Percentiles rank a stretch among this genome's conserved stretches.
Evolutionary conservation across 2,888 invertebrate genomes (phyloP).

Genomic region (Nephrocerus scutellatus): DNA sequence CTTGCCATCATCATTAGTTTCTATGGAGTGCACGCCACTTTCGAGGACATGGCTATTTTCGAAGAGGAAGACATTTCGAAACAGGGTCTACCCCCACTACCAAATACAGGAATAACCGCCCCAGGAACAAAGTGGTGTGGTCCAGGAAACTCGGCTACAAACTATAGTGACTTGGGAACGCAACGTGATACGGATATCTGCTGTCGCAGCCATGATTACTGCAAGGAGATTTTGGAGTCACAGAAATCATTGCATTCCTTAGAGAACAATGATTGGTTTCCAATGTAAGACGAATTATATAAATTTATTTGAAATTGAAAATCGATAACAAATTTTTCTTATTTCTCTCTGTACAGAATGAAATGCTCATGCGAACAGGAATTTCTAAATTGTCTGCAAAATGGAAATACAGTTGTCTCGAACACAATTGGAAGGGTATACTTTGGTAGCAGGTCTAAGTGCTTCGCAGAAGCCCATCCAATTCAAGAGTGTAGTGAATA

Average conservation of each 20-base stretch:
- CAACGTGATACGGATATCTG: constrained; percentile 60
- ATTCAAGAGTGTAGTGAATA: constrained; percentile 35
- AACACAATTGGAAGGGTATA: constrained; percentile 41
- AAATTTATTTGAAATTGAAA: background rate
- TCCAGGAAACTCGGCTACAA: constrained; percentile 67
- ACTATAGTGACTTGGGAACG: constrained; percentile 60
- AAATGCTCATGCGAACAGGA: constrained; percentile 43
- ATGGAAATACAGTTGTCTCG: constrained; percentile 32
- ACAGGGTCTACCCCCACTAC: background rate
- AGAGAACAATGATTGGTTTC: constrained; percentile 2
- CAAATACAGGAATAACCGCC: background rate
- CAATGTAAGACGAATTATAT: constrained; percentile 2
- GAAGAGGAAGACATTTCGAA: background rate
- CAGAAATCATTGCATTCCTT: constrained; percentile 20
- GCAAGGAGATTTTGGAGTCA: constrained; percentile 31
- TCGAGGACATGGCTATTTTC: background rate
- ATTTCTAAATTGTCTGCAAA: constrained; percentile 43
- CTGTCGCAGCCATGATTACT: constrained; percentile 68
- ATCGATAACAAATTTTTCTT: background rate
- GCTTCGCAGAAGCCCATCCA: constrained; percentile 38
- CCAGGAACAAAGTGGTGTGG: constrained; percentile 86
- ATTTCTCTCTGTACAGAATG: constrained; percentile 26
- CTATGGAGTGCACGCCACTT: no score
- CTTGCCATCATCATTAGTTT: no score
- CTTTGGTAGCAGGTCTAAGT: constrained; percentile 35